These are phyloP conservation scores for Auanema freiburgensis DNA, from an alignment of 2,888 invertebrate genomes.

Conservation along the genomic window DNA sequence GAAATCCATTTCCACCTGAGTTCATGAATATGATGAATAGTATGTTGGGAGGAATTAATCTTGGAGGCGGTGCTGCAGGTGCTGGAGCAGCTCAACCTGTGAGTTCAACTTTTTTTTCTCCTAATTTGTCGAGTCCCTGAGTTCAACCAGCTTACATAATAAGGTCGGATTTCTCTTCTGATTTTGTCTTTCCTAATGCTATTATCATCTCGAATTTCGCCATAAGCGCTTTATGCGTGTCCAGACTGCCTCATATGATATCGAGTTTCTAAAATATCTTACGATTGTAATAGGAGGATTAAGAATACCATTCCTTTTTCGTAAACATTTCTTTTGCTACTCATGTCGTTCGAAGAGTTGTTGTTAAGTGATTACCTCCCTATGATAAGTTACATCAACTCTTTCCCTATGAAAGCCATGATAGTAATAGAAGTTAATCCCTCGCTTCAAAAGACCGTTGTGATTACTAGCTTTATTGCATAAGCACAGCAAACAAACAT, in stretches of 20 bases:
- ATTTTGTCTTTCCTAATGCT: slow-evolving; percentile 33
- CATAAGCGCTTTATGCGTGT: slow-evolving; percentile 23
- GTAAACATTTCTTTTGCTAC: background rate
- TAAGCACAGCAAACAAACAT: slow-evolving; percentile 9
- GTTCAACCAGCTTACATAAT: background rate
- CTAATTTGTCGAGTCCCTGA: too few relatives aligned
- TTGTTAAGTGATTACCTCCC: slow-evolving; percentile 3
- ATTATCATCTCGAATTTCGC: slow-evolving; percentile 54
- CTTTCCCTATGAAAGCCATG: too few relatives aligned
- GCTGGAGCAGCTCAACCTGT: slow-evolving; percentile 3
- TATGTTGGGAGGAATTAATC: slow-evolving; percentile 2
- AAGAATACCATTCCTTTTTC: slow-evolving; percentile 6
- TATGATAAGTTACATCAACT: too few relatives aligned
- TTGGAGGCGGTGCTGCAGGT: background rate
- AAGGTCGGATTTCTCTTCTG: background rate
- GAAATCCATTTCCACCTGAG: background rate
- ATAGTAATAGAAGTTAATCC: too few relatives aligned
- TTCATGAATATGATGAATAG: slow-evolving; percentile 10
- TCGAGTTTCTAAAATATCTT: slow-evolving; percentile 10
- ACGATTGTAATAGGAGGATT: slow-evolving; percentile 13
- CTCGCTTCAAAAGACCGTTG: too few relatives aligned
- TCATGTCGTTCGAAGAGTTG: background rate
- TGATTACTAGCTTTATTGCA: slow-evolving; percentile 1
- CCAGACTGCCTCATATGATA: slow-evolving; percentile 2
- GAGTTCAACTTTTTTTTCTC: background rate